Base-by-base conservation (phyloP, 2,797 vertebrate species). In the Crypturellus tataupa region DNA sequence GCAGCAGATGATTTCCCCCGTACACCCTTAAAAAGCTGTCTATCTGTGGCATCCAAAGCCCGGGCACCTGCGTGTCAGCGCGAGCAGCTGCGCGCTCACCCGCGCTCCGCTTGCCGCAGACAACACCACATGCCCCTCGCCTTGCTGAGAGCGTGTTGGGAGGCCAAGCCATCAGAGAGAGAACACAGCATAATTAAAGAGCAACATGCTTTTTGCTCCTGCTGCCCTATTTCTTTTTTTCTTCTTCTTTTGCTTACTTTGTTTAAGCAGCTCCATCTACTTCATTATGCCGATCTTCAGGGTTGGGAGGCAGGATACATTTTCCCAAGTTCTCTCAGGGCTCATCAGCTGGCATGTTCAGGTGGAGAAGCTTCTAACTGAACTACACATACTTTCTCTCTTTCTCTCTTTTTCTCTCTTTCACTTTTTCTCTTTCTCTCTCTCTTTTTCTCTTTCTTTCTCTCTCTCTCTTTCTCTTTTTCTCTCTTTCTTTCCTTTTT, bases 31-130 rank as follows among this genome's bases (percentile, higher is more conserved):
- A 97, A 97, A 97, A 97, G 94, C 96, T 97, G 96, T 90, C 96
- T 95, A 69, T 90, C 93, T 82, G 95, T 95, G 80, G 18, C 76
- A 94, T 97, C 95, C 93, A 96, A 96, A 97, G 96, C 64, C 10
- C 94, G 79, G 95, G 95, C 97, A 97, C 97, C 97, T 97, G 96
- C 96, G 96, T 97, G 96, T 96, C 96, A 93, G 95, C 93, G 87
- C 33, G 93, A 97, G 96, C 96, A 97, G 97, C 96, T 97, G 97
- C 94, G 95, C 87, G 33, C 79, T 95, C 94, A 94, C 79, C 81
- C 85, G 55, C 1, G 33, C 82, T 94, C 93, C 62, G 90, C 91
- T 76, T 51, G 14, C 95, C 84, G 94, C 87, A 77, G 71, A 92
- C 68, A 94, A 95, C 95, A 96, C 97, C 97, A 96, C 97, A 96